phyloP scores from a whole-genome alignment of 2,888 invertebrate species.

The Ecliptopera silaceata region DNA sequence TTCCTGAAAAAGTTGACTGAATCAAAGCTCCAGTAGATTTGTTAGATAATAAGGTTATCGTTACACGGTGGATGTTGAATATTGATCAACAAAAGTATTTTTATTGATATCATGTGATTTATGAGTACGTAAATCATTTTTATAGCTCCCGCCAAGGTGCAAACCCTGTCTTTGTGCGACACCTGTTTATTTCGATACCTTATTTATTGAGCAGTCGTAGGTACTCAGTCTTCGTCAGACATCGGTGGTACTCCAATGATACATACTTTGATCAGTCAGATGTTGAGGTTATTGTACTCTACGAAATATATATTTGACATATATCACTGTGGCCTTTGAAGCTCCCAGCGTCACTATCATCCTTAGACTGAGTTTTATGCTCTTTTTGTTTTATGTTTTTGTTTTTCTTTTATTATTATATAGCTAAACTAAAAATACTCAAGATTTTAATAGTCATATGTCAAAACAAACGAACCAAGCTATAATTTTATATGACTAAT shows the following conservation, averaged over 20 bases:
- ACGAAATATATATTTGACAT: constrained; percentile 43
- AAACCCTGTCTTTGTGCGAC: neutral
- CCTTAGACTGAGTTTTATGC: neutral
- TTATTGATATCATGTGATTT: constrained; percentile 10
- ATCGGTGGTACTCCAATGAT: constrained; percentile 11
- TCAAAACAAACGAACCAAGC: constrained; percentile 39
- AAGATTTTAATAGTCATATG: constrained; percentile 43
- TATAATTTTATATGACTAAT: constrained; percentile 30
- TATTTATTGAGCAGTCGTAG: constrained; percentile 13
- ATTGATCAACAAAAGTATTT: neutral
- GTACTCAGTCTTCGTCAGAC: constrained; percentile 13
- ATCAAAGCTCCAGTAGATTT: neutral
- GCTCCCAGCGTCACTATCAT: constrained; percentile 42
- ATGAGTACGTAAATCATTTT: constrained; percentile 6
- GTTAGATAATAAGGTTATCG: neutral
- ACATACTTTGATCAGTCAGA: constrained; percentile 1
- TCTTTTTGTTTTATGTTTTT: neutral
- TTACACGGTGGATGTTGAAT: neutral
- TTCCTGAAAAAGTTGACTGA: neutral
- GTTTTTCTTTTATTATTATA: constrained; percentile 11
- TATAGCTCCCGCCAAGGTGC: constrained; percentile 3
- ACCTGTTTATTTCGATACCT: constrained; percentile 7
- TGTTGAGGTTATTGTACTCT: constrained; percentile 45
- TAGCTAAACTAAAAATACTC: constrained; percentile 31
- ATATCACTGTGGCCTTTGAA: constrained; percentile 45